Conservation (phyloP, 37 sponge, comb jelly and placozoan species). For the Chondrosia reniformis region DNA sequence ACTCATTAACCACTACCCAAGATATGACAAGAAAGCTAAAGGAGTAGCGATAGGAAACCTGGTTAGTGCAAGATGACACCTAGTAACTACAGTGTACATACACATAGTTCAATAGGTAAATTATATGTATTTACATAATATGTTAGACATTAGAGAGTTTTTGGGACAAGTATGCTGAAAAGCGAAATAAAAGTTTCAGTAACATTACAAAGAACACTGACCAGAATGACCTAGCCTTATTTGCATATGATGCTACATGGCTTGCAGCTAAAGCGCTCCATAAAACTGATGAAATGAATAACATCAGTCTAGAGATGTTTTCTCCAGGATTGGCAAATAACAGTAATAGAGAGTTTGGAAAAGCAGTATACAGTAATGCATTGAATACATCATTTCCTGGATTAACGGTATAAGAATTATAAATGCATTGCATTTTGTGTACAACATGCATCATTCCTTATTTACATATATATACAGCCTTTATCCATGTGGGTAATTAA, state of each 20-base stretch:
- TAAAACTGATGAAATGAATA: neutral
- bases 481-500: no score
- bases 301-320: neutral
- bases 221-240: neutral
- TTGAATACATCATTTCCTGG: neutral
- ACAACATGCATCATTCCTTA: no score
- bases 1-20: conserved; percentile 42
- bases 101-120: no score
- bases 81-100: no score
- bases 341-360: neutral
- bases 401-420: conserved; percentile 8
- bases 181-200: neutral
- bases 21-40: neutral
- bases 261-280: neutral
- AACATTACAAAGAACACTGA: neutral
- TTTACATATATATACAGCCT: no score
- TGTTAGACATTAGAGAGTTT: neutral
- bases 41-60: conserved; percentile 20
- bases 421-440: neutral
- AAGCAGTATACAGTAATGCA: neutral
- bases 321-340: neutral
- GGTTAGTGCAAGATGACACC: conserved; percentile 4
- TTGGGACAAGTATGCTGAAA: no score
- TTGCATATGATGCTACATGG: conserved; percentile 8
- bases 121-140: neutral